phyloP scores from a whole-genome alignment of 2,113 vertebrate genomes.

The Osmerus mordax region DNA sequence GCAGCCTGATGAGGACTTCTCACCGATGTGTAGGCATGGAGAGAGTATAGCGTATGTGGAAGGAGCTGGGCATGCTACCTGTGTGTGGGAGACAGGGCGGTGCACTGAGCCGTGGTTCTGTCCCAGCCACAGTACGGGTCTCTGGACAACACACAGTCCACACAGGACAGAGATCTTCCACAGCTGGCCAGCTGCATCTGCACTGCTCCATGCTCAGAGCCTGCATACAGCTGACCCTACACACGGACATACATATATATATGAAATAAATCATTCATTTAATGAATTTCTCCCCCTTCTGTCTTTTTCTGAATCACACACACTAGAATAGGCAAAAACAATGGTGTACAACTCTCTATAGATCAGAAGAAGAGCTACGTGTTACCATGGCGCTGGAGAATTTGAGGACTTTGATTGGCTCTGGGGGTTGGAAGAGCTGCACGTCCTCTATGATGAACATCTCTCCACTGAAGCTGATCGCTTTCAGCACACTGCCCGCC shows the following conservation, averaged over 20 bases:
- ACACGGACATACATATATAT: background rate
- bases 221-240: slow-evolving; percentile 69
- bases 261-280: too few relatives aligned
- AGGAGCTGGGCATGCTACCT: background rate
- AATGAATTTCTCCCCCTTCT: background rate
- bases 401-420: slow-evolving; percentile 67
- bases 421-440: slow-evolving; percentile 63
- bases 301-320: background rate
- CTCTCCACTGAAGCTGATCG: slow-evolving; percentile 66
- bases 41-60: too few relatives aligned
- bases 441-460: slow-evolving; percentile 79
- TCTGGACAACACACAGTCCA: slow-evolving; percentile 76
- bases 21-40: background rate
- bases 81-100: slow-evolving; percentile 34
- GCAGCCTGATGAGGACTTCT: background rate
- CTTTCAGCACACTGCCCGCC: slow-evolving; percentile 76
- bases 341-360: background rate
- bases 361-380: slow-evolving; percentile 1
- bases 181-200: slow-evolving; percentile 73
- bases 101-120: slow-evolving; percentile 29
- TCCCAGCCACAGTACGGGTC: slow-evolving; percentile 80
- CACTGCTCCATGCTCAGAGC: slow-evolving; percentile 62
- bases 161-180: slow-evolving; percentile 61
- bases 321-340: background rate
- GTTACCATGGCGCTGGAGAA: slow-evolving; percentile 69